Evolutionary conservation across 2,113 vertebrate genomes (phyloP).

Genomic region (Seriola rivoliana): DNA sequence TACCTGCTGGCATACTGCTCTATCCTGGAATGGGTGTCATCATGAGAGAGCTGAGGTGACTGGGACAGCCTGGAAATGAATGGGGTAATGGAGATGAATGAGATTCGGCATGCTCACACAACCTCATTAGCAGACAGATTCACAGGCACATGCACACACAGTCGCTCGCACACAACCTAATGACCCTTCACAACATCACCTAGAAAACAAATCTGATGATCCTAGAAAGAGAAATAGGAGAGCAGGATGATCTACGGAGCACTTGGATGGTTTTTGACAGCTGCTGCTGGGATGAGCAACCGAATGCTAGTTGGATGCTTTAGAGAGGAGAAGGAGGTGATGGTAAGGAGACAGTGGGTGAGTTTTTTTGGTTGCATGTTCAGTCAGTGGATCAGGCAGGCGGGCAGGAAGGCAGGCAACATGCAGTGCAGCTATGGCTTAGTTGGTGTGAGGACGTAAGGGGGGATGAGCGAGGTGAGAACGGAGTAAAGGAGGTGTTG

Average conservation of each 20-base stretch:
- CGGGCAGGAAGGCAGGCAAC: constrained; percentile 61
- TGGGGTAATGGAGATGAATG: constrained; percentile 77
- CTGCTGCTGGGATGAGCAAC: constrained; percentile 49
- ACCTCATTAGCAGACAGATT: constrained; percentile 49
- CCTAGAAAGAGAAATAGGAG: constrained; percentile 54
- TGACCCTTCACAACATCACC: constrained; percentile 45
- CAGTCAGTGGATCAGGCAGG: constrained; percentile 59
- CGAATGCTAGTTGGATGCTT: constrained; percentile 54
- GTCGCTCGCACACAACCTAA: constrained; percentile 22
- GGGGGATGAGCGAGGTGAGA: constrained; percentile 21
- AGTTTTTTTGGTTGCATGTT: constrained; percentile 48
- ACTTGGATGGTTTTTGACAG: constrained; percentile 58
- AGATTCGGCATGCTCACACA: constrained; percentile 64
- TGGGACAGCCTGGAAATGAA: constrained; percentile 89
- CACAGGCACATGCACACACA: constrained; percentile 27
- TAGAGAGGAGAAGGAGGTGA: constrained; percentile 29
- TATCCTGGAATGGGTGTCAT: constrained; percentile 98
- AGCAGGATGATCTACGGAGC: constrained; percentile 60
- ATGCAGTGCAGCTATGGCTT: constrained; percentile 72
- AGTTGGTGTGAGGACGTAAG: constrained; percentile 35
- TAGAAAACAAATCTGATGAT: constrained; percentile 66
- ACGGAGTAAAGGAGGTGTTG: constrained; percentile 15
- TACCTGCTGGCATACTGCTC: constrained; percentile 97
- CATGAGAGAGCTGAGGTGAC: constrained; percentile 94
- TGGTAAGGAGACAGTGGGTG: constrained; percentile 25